phyloP scores from a whole-genome alignment of 2,113 vertebrate species.

The Cepphus grylle region DNA sequence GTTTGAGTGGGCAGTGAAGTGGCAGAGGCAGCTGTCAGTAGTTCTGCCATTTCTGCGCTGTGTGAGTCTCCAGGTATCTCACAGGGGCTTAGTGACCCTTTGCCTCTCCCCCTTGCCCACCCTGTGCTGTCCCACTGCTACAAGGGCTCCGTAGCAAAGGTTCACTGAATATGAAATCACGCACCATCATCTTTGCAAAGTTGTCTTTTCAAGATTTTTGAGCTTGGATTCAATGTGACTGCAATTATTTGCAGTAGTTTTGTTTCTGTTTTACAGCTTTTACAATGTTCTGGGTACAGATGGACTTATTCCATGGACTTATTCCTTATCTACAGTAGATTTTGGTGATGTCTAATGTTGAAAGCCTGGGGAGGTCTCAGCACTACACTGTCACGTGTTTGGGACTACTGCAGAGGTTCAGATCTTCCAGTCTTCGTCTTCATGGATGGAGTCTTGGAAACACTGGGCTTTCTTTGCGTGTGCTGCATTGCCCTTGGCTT shows the following conservation, averaged over 20 bases:
- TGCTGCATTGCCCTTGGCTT: not conserved
- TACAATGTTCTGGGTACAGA: not conserved
- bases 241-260: not conserved
- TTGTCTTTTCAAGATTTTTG: not conserved
- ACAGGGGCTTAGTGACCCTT: not conserved
- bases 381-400: fast-evolving
- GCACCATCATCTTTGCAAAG: not conserved
- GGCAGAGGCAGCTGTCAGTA: not conserved
- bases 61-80: not conserved
- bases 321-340: not conserved
- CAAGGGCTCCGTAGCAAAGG: not conserved
- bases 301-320: not conserved
- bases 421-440: not conserved
- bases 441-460: not conserved
- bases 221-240: not conserved
- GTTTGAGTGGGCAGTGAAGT: not conserved
- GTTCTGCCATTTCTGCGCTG: not conserved
- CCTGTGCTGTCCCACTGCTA: not conserved
- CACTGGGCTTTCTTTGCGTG: not conserved
- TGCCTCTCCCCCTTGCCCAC: not conserved
- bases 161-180: not conserved
- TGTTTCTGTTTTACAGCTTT: not conserved
- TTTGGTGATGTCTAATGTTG: fast-evolving
- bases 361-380: not conserved
- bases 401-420: not conserved